Evolutionary conservation across 1,140 invertebrate genomes (phyloP).

Genomic region (Drosophila pectinifera): DNA sequence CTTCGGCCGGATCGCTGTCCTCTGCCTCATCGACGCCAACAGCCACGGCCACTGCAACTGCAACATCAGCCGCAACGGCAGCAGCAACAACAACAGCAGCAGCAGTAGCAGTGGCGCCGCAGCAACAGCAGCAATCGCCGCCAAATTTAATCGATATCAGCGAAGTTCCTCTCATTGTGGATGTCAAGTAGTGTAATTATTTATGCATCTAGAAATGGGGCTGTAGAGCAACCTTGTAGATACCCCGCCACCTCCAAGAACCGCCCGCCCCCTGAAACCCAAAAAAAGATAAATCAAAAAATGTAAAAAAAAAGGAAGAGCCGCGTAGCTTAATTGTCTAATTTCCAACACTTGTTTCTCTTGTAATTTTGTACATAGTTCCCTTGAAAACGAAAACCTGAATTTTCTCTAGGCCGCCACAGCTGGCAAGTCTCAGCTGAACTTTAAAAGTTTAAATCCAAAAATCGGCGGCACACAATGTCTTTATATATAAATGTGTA

Average conservation of each 20-base stretch:
- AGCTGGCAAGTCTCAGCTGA: constrained; percentile 41
- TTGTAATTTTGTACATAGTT: constrained; percentile 78
- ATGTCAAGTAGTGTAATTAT: constrained; percentile 85
- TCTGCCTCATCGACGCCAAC: constrained; percentile 76
- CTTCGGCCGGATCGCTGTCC: constrained; percentile 69
- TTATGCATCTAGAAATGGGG: constrained; percentile 72
- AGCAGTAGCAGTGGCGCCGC: constrained; percentile 36
- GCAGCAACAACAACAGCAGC: constrained; percentile 38
- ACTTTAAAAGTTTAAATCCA: constrained; percentile 52
- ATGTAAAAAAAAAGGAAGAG: constrained; percentile 49
- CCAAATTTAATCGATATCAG: constrained; percentile 85
- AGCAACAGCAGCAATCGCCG: constrained; percentile 73
- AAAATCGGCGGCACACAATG: constrained; percentile 27
- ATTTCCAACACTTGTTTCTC: constrained; percentile 58
- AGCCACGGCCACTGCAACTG: constrained; percentile 30
- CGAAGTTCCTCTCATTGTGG: constrained; percentile 85
- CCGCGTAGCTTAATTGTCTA: constrained; percentile 72
- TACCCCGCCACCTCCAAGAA: constrained; percentile 33
- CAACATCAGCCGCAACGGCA: constrained; percentile 30
- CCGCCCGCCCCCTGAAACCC: constrained; percentile 29
- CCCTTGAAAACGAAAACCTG: constrained; percentile 33
- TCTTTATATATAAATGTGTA: constrained; percentile 62
- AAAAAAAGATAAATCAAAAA: constrained; percentile 56
- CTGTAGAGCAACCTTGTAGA: constrained; percentile 48
- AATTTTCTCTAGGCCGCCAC: constrained; percentile 59